Evolutionary conservation across 2,113 vertebrate species (phyloP).

Genomic region (Peromyscus leucopus): DNA sequence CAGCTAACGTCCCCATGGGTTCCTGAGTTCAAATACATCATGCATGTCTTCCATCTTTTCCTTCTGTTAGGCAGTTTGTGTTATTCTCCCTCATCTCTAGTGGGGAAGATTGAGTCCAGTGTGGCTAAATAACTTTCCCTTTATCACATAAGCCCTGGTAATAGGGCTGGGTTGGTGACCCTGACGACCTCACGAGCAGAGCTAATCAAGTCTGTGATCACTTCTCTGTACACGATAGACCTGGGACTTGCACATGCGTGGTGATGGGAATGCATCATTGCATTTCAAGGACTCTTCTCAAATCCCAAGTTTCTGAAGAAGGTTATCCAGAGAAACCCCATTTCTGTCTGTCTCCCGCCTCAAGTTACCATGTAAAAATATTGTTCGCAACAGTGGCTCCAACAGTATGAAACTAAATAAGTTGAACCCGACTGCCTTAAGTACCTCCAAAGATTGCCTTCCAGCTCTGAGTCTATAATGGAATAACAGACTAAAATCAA

Average conservation of each 20-base stretch:
- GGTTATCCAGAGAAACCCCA: constrained; percentile 6
- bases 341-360: constrained; percentile 24
- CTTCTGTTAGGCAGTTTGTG: background rate
- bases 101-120: background rate
- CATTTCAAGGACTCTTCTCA: constrained; percentile 28
- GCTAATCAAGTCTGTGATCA: background rate
- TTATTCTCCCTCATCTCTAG: background rate
- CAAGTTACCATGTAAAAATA: background rate
- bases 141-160: background rate
- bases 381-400: background rate
- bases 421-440: background rate
- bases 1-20: background rate
- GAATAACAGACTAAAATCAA: background rate
- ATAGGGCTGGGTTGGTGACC: background rate
- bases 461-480: background rate
- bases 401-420: constrained; percentile 3
- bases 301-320: constrained; percentile 39
- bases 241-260: background rate
- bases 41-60: background rate
- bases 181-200: background rate
- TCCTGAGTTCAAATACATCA: background rate
- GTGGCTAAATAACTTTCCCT: background rate
- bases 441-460: background rate
- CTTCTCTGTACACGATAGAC: background rate
- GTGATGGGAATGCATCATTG: background rate